These are phyloP conservation scores for Chalcis sispes DNA, from an alignment of 2,888 invertebrate genomes.

Conservation along the genomic window DNA sequence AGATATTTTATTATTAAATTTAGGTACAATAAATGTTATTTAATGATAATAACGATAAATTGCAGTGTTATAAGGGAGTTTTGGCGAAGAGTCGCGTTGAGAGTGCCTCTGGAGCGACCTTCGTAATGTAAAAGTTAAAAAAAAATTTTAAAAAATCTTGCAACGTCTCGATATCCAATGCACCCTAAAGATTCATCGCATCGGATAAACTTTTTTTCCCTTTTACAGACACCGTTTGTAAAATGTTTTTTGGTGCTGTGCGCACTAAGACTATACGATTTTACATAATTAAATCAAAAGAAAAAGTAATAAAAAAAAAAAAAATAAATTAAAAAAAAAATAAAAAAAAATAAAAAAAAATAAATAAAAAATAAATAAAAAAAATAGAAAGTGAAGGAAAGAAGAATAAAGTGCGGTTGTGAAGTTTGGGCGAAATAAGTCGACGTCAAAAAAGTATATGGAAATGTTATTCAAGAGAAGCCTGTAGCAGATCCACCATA, in stretches of 20 bases:
- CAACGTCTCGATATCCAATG: conserved; percentile 48
- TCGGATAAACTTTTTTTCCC: conserved; percentile 40
- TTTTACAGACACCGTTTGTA: conserved; percentile 45
- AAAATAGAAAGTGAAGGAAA: conserved; percentile 23
- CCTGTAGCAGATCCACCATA: conserved; percentile 7
- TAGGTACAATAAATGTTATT: conserved; percentile 73
- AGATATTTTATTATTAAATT: conserved; percentile 73
- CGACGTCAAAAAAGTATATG: conserved; percentile 13
- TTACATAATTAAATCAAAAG: conserved; percentile 51
- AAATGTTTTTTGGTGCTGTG: conserved; percentile 53
- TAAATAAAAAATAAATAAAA: conserved; percentile 35
- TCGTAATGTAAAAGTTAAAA: conserved; percentile 40
- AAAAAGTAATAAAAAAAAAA: conserved; percentile 22
- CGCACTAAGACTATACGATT: conserved; percentile 51
- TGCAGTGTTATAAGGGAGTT: conserved; percentile 63
- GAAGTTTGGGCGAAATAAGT: conserved; percentile 17
- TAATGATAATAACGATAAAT: conserved; percentile 70
- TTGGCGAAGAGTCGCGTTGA: conserved; percentile 57
- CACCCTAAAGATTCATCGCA: conserved; percentile 43
- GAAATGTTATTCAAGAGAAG: conserved; percentile 25
- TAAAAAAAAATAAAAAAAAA: conserved; percentile 13
- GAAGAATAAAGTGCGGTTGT: conserved; percentile 22
- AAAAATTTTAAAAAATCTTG: conserved; percentile 44
- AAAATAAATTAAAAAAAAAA: conserved; percentile 23
- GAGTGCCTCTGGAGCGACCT: conserved; percentile 60